Conservation (phyloP, 2,113 vertebrate species). For the Prinia subflava region DNA sequence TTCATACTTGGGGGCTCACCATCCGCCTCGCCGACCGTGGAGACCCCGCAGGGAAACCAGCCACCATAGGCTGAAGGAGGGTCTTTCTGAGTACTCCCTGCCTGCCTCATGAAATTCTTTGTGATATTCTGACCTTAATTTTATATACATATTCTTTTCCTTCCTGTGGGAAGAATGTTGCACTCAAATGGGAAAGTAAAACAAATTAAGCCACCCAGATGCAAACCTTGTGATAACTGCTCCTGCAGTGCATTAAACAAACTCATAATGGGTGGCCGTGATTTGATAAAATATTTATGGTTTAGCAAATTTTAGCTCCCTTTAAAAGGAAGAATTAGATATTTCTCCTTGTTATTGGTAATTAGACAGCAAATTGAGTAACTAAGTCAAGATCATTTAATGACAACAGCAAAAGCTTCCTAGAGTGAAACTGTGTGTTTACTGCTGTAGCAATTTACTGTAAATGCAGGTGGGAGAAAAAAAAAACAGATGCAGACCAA, state of each 20-base stretch:
- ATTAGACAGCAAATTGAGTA: neutral
- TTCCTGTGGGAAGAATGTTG: neutral
- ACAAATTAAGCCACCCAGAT: neutral
- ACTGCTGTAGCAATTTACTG: neutral
- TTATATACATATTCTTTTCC: neutral
- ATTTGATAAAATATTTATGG: neutral
- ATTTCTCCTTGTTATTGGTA: neutral
- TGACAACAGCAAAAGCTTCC: neutral
- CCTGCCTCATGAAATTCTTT: neutral
- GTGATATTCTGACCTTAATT: neutral
- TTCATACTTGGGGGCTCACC: neutral
- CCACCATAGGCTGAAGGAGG: neutral
- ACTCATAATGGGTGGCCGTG: neutral
- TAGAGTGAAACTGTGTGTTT: neutral
- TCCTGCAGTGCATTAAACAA: slow-evolving; percentile 24
- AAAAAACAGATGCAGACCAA: neutral
- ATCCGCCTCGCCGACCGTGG: neutral
- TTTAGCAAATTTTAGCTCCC: neutral
- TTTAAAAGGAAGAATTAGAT: neutral
- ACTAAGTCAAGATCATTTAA: neutral
- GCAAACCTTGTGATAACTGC: neutral
- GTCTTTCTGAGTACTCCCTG: neutral
- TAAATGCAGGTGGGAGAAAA: neutral
- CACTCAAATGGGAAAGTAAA: neutral
- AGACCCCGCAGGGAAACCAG: neutral